Evolutionary conservation across 2,113 vertebrate genomes (phyloP).

Genomic region (Cebidichthys violaceus): DNA sequence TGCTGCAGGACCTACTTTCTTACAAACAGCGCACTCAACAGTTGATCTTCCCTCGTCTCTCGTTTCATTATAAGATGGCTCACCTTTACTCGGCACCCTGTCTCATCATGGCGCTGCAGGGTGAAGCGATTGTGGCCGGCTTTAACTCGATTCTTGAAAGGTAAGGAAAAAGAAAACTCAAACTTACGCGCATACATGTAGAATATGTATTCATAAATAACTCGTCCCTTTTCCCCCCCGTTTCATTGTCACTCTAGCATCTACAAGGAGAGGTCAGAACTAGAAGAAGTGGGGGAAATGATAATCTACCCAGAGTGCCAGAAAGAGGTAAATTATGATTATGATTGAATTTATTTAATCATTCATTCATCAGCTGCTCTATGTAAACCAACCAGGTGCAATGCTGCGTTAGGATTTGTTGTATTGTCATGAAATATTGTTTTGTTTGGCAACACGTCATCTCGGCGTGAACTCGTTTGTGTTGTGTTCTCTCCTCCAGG

Average conservation of each 20-base stretch:
- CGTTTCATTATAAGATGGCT: constrained; percentile 55
- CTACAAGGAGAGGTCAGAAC: constrained; percentile 58
- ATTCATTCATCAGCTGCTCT: not conserved
- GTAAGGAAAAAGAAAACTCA: constrained; percentile 55
- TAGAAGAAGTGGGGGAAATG: constrained; percentile 48
- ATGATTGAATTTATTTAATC: not conserved
- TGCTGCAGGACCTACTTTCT: not conserved
- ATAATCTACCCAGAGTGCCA: constrained; percentile 76
- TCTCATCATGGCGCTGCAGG: constrained; percentile 78
- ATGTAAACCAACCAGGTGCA: not conserved
- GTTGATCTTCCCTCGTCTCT: not conserved
- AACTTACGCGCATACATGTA: not conserved
- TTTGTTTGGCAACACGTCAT: not conserved
- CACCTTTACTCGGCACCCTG: constrained; percentile 63
- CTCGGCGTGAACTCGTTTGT: not conserved
- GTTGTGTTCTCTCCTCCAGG: constrained; percentile 58
- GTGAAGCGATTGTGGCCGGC: constrained; percentile 62
- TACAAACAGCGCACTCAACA: not conserved
- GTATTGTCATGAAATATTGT: not conserved
- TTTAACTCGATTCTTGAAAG: constrained; percentile 76
- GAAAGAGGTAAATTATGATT: constrained; percentile 70
- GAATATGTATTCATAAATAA: not conserved
- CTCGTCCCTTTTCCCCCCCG: not conserved
- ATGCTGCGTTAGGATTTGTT: not conserved
- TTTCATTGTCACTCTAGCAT: constrained; percentile 49